Percentiles rank a stretch among this genome's conserved stretches.
phyloP scores from a whole-genome alignment of 2,888 invertebrate species.

The Melinaea menophilus region DNA sequence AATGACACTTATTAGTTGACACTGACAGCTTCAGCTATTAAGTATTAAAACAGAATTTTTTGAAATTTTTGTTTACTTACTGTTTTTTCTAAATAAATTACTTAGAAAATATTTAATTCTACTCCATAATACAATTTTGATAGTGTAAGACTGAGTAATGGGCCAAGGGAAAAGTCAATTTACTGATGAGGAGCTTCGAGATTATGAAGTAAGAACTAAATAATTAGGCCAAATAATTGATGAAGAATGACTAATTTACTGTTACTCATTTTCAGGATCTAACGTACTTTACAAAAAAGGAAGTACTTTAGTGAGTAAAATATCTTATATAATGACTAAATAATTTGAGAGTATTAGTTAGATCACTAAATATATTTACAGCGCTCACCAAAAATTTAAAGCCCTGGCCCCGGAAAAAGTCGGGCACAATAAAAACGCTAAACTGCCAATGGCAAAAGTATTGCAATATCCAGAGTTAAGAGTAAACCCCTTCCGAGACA shows the following conservation, averaged over 20 bases:
- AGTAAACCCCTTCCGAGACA: constrained; percentile 94
- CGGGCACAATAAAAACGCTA: constrained; percentile 91
- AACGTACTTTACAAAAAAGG: constrained; percentile 95
- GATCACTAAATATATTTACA: constrained; percentile 44
- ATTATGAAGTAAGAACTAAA: constrained; percentile 84
- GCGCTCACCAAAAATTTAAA: constrained; percentile 94
- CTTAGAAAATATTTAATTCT: not conserved
- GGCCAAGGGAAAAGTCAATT: constrained; percentile 91
- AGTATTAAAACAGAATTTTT: not conserved
- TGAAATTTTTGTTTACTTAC: not conserved
- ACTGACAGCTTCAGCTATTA: not conserved
- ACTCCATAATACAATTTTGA: not conserved
- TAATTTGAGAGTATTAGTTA: not conserved
- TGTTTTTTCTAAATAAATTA: constrained; percentile 1
- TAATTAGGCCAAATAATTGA: not conserved
- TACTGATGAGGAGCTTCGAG: constrained; percentile 91
- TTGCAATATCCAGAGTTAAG: constrained; percentile 91
- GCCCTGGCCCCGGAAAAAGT: constrained; percentile 93
- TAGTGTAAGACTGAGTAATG: constrained; percentile 65
- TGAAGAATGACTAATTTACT: constrained; percentile 10
- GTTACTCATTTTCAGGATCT: constrained; percentile 82
- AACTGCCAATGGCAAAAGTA: constrained; percentile 89
- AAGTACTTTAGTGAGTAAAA: constrained; percentile 90
- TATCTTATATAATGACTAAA: not conserved
- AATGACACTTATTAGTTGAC: not conserved